Evolutionary conservation across 2,797 vertebrate genomes (phyloP).

Genomic region (Bovichtus diacanthus): DNA sequence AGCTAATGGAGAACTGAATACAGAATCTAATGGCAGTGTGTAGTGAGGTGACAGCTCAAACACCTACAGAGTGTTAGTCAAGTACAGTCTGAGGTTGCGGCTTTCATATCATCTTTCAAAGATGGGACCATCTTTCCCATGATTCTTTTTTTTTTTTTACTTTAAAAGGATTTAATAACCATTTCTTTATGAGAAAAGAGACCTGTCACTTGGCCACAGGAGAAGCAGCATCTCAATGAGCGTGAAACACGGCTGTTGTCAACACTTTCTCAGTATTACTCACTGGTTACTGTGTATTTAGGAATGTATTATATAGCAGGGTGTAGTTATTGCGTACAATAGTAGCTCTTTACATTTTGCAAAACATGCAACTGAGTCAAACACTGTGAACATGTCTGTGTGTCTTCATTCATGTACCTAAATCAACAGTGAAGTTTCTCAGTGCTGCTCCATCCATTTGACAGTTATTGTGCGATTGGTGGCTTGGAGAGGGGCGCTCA

Average conservation of each 20-base stretch:
- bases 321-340: constrained; percentile 2
- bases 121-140: background rate
- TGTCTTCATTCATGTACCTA: constrained; percentile 12
- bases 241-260: background rate
- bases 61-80: constrained; percentile 8
- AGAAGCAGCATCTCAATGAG: background rate
- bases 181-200: background rate
- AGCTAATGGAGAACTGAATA: background rate
- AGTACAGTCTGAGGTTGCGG: background rate
- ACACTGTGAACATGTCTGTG: background rate
- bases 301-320: constrained; percentile 33
- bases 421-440: constrained; percentile 19
- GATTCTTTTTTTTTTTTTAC: background rate
- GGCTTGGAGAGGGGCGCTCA: constrained; percentile 41
- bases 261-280: background rate
- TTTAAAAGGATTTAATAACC: no score
- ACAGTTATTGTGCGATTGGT: constrained; percentile 55
- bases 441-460: constrained; percentile 12
- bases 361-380: background rate
- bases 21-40: constrained; percentile 2
- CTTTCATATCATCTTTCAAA: no score
- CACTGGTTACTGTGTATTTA: constrained; percentile 26
- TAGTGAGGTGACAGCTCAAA: background rate
- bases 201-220: background rate
- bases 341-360: constrained; percentile 51